Evolutionary conservation across 2,888 invertebrate genomes (phyloP), one percentile per base, ranked within the genome.

Genomic region (Sipha maydis): DNA sequence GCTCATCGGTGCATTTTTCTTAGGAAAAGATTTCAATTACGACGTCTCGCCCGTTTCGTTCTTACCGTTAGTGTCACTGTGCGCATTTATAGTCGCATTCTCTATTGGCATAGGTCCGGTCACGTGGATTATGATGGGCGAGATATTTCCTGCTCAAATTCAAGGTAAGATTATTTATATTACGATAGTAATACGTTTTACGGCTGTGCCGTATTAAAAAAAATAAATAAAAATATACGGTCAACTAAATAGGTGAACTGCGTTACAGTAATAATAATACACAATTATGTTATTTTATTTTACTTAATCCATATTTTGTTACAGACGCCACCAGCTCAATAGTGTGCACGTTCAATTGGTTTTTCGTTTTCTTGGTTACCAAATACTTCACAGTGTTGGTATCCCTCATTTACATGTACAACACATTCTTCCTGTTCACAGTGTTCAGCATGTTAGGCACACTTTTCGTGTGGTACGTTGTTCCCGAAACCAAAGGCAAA

Each of bases 91-190:
- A 34, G 92, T 96, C 31, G 94, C 96, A 76, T 97, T 97, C 92
- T 96, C 96, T 0, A 19, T 89, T 4, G 97, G 97, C 78, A 95
- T 95, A 91, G 97, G 97, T 0, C 97, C 97, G 0, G 96, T 97
- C 78, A 97, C 97, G 0, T 96, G 96, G 96, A 94, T 97, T 93
- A 95, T 96, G 93, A 93, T 95, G 92, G 94, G 97, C 4, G 97
- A 97, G 92, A 93, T 97, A 21, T 96, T 97, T 91, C 94, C 96
- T 79, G 93, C 95, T 1, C 95, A 96, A 90, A 95, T 96, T 89
- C 96, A 96, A 91, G 89, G 88, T 83, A 25, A 28, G 21, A 75
- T 28, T 3, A 1, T 25, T 67, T 1, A 69, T 69, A 7, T 8
- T 14, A 28, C n/a, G 25, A 9, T 69, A 28, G 14, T 1, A 69